A percentile compares a stretch with the other conserved stretches of the same genome.
phyloP scores from a whole-genome alignment of 1,140 invertebrate species.

The Polypedilum vanderplanki region DNA sequence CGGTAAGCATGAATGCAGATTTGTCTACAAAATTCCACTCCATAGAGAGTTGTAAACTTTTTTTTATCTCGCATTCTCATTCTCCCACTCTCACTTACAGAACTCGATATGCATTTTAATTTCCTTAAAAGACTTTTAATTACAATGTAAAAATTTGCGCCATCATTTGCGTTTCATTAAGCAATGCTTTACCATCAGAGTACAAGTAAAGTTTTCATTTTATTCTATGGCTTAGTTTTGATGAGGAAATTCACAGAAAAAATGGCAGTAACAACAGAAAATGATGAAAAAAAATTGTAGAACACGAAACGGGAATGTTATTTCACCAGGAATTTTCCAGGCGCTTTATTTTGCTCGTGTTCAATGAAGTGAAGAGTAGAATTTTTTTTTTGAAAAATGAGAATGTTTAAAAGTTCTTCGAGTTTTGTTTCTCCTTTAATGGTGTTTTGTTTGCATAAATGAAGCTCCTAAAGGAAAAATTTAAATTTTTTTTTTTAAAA shows the following conservation, averaged over 20 bases:
- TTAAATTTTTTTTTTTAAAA: neutral
- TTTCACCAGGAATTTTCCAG: neutral
- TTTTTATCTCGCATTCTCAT: too few species aligned
- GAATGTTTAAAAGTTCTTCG: neutral
- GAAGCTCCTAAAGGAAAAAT: neutral
- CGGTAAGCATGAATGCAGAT: constrained; percentile 16
- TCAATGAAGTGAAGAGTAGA: constrained; percentile 20
- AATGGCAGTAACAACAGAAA: neutral
- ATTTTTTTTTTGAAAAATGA: constrained; percentile 23
- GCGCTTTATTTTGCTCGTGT: constrained; percentile 23
- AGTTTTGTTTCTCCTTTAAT: constrained; percentile 1
- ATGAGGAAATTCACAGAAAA: neutral
- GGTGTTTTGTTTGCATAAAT: neutral
- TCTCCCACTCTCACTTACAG: neutral
- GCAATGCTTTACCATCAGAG: constrained; percentile 16
- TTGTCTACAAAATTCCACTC: neutral
- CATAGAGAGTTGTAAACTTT: too few species aligned
- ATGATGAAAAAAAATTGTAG: neutral
- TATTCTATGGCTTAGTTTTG: neutral
- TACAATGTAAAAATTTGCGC: constrained; percentile 25
- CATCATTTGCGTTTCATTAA: constrained; percentile 25
- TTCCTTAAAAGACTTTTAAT: constrained; percentile 22
- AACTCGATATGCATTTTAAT: constrained; percentile 27
- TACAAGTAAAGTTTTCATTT: neutral
- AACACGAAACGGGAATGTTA: neutral